phyloP scores from a whole-genome alignment of 2,797 vertebrate species.

The Poecilia wingei region DNA sequence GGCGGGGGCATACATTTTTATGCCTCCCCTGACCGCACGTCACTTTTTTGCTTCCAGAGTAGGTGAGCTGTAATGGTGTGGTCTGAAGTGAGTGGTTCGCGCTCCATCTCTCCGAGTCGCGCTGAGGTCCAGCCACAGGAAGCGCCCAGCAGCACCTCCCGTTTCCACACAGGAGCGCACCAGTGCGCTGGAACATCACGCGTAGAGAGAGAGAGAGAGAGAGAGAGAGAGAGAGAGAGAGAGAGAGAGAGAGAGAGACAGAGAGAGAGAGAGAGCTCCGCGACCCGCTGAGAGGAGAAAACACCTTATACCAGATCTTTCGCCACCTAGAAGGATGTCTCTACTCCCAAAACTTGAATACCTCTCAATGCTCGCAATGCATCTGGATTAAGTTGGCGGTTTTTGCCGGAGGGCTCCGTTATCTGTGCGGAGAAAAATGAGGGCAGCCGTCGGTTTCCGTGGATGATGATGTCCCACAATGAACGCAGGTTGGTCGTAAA shows the following conservation, averaged over 20 bases:
- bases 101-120: constrained; percentile 55
- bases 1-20: too few relatives aligned
- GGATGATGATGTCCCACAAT: constrained; percentile 81
- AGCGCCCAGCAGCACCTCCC: constrained; percentile 79
- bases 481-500: constrained; percentile 77
- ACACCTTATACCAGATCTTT: constrained; percentile 24
- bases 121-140: constrained; percentile 77
- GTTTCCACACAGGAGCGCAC: constrained; percentile 69
- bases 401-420: constrained; percentile 51
- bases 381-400: constrained; percentile 66
- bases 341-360: constrained; percentile 15
- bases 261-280: constrained; percentile 29
- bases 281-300: constrained; percentile 24
- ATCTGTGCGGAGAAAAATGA: constrained; percentile 59
- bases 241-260: too few relatives aligned
- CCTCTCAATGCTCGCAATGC: constrained; percentile 25
- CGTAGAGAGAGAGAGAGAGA: constrained; percentile 22
- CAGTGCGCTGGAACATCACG: constrained; percentile 57
- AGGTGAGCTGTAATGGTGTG: not conserved
- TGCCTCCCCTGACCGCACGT: too few relatives aligned
- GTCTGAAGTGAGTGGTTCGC: constrained; percentile 27
- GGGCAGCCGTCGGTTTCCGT: constrained; percentile 61
- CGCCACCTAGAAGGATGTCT: constrained; percentile 11
- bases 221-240: too few relatives aligned
- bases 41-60: not conserved